Evolutionary conservation across 2,888 invertebrate genomes (phyloP).

Genomic region (Muscina levida): DNA sequence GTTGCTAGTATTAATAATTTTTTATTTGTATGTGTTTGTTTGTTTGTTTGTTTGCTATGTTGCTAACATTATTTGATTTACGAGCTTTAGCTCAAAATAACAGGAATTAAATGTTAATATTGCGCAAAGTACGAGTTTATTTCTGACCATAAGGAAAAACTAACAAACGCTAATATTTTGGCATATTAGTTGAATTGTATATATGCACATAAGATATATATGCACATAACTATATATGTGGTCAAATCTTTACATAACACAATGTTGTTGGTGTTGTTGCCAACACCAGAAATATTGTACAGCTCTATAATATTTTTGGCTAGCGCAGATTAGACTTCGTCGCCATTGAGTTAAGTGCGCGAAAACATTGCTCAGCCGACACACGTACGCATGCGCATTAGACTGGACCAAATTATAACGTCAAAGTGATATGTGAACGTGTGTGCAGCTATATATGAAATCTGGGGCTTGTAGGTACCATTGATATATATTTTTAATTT

Average conservation of each 20-base stretch:
- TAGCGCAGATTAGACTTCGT: slow-evolving; percentile 33
- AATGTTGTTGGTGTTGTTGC: too few relatives aligned
- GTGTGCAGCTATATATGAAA: too few relatives aligned
- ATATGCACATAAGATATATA: too few relatives aligned
- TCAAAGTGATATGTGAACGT: too few relatives aligned
- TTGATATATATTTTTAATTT: too few relatives aligned
- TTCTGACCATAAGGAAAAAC: neutral
- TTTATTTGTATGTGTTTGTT: neutral
- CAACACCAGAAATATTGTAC: slow-evolving; percentile 29
- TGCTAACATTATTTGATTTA: slow-evolving; percentile 64
- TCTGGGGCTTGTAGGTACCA: neutral
- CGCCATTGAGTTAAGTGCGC: slow-evolving; percentile 56
- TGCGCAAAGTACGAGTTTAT: slow-evolving; percentile 59
- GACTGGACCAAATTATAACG: slow-evolving; percentile 35
- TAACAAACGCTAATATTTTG: slow-evolving; percentile 46
- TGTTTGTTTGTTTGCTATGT: neutral
- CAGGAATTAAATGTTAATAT: slow-evolving; percentile 65
- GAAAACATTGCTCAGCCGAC: slow-evolving; percentile 59
- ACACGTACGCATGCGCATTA: slow-evolving; percentile 35
- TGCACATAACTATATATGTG: neutral
- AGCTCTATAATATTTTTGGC: slow-evolving; percentile 46
- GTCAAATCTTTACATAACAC: slow-evolving; percentile 7
- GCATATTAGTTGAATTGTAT: slow-evolving; percentile 46
- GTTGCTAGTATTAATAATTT: too few relatives aligned
- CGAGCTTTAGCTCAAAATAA: slow-evolving; percentile 57